A percentile compares a stretch with the other conserved stretches of the same genome.
These are phyloP conservation scores for Epsilonema sp. DNA, from an alignment of 2,888 invertebrate genomes.

Conservation along the genomic window DNA sequence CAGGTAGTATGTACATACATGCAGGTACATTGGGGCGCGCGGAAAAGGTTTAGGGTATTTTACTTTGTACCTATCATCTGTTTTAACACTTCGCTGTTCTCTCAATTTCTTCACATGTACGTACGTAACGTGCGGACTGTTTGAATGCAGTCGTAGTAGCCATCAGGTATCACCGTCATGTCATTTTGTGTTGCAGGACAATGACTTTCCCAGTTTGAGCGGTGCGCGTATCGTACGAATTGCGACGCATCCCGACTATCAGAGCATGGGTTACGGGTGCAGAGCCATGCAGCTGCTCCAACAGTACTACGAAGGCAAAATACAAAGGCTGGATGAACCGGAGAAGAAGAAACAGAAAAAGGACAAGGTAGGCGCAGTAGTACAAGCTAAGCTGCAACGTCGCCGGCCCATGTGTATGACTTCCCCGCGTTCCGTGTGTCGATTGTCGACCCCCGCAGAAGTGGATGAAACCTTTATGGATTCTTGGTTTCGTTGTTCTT, in stretches of 20 bases:
- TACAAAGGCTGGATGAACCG: slow-evolving; percentile 17
- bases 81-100: neutral
- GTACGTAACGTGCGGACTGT: no score
- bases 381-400: no score
- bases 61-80: slow-evolving; percentile 65
- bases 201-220: slow-evolving; percentile 65
- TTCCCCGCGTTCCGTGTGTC: no score
- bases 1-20: no score
- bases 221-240: slow-evolving; percentile 85
- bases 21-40: slow-evolving; percentile 63
- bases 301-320: slow-evolving; percentile 64
- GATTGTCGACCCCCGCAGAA: no score
- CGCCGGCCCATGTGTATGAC: no score
- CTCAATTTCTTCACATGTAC: neutral
- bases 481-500: no score
- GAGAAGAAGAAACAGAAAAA: no score
- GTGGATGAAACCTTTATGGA: no score
- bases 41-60: slow-evolving; percentile 89
- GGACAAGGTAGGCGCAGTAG: no score
- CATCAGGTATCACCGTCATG: slow-evolving; percentile 87
- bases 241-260: slow-evolving; percentile 93
- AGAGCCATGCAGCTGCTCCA: slow-evolving; percentile 61
- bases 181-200: slow-evolving; percentile 54
- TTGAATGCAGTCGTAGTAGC: slow-evolving; percentile 34
- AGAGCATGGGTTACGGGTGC: slow-evolving; percentile 81